A percentile compares a stretch with the other conserved stretches of the same genome.
Conservation (phyloP, 2,797 vertebrate genomes). For the Mus caroli region DNA sequence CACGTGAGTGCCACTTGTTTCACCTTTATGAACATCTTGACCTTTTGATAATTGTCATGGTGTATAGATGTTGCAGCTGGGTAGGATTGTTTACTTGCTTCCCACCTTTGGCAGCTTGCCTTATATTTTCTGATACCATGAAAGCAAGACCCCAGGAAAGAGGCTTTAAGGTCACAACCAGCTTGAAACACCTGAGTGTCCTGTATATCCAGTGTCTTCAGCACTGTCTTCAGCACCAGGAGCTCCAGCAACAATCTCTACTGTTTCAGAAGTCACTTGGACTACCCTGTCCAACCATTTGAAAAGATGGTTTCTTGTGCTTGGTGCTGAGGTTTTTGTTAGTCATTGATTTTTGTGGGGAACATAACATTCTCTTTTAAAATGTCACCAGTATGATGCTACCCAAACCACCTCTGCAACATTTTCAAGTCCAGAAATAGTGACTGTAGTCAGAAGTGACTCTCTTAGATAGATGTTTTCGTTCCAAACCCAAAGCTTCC, state of each 20-base stretch:
- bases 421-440: constrained; percentile 9
- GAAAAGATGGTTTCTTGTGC: background rate
- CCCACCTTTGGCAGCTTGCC: background rate
- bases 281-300: background rate
- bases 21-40: background rate
- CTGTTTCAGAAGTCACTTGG: background rate
- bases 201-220: background rate
- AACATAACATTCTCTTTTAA: background rate
- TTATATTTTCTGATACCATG: background rate
- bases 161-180: background rate
- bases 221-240: background rate
- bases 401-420: background rate
- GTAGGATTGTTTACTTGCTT: background rate
- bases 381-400: background rate
- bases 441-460: background rate
- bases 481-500: background rate
- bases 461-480: background rate
- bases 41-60: background rate
- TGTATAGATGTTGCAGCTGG: background rate
- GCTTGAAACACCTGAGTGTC: background rate
- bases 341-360: background rate
- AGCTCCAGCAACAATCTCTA: background rate
- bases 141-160: background rate
- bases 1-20: background rate
- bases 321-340: background rate